Base-by-base conservation (phyloP, 2,113 vertebrate species). In the Halcyon malimbica region DNA sequence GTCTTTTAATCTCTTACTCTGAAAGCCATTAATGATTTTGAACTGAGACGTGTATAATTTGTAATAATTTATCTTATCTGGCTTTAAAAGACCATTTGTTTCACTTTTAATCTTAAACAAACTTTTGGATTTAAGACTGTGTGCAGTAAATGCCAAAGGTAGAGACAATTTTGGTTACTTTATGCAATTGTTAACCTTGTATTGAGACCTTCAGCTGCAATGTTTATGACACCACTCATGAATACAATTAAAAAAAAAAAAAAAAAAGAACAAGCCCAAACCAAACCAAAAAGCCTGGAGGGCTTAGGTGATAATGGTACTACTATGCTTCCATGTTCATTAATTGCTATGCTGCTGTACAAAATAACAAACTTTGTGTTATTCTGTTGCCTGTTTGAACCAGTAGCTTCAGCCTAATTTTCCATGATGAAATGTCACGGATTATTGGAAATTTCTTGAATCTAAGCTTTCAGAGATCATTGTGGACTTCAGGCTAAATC, bases 21-120 rank as follows among this genome's bases (percentile, higher is more conserved):
- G 63, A 96, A 87, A 96, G 5, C 37, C 91, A 65, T 94, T 97
- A 97, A 93, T 87, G 80, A 95, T 97, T 97, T 97, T 87, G 76
- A 92, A 90, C 71, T 91, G 59, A 94, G 87, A 96, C 57, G 10
- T 80, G 48, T 93, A 82, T 97, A 96, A 93, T 93, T 96, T 96
- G 87, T 95, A 97, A 93, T 95, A 94, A 93, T 96, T 97, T 95
- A 94, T 11, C 42, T 96, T 97, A 97, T 94, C 85, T 94, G 89
- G 19, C 82, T 93, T 95, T 96, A 94, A 95, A 96, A 94, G 89
- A 94, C 87, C 37, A 77, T 88, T 88, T 95, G 44, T 96, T 96
- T 93, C 95, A 14, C 89, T 90, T 91, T 93, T 80, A 94, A 81
- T 94, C 77, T 94, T 95, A 69, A 94, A 87, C 89, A 77, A 79